Conservation (phyloP, 1,140 invertebrate genomes). For the Hylaeus anthracinus region DNA sequence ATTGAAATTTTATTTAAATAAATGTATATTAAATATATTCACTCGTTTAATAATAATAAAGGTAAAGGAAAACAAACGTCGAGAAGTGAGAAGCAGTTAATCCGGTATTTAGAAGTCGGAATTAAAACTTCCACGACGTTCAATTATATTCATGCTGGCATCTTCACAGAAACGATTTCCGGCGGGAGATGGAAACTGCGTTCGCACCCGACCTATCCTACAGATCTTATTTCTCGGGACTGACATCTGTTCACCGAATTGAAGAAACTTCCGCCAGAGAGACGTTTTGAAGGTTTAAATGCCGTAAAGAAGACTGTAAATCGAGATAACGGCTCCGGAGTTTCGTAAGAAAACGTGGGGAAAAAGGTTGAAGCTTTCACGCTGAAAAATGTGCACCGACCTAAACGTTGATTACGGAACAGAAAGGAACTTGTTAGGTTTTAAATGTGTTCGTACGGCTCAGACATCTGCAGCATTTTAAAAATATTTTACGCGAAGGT, state of each 20-base stretch:
- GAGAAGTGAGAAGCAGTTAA: background rate
- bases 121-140: background rate
- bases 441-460: background rate
- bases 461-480: background rate
- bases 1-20: too few relatives aligned
- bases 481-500: background rate
- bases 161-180: background rate
- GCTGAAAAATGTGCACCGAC: conserved; percentile 1
- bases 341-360: background rate
- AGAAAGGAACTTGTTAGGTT: background rate
- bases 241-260: conserved; percentile 19
- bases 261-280: conserved; percentile 6
- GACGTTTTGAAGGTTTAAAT: conserved; percentile 31
- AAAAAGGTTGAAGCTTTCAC: background rate
- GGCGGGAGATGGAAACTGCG: background rate
- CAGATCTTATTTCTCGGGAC: background rate
- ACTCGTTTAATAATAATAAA: too few relatives aligned
- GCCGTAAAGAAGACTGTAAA: conserved; percentile 26
- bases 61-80: too few relatives aligned
- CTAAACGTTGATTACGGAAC: background rate
- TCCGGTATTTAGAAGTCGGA: background rate
- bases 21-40: too few relatives aligned
- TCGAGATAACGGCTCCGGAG: background rate
- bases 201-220: background rate
- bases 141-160: background rate